A percentile compares a stretch with the other conserved stretches of the same genome.
These are phyloP conservation scores for Pseudomyrmex flavicornis DNA, from an alignment of 1,140 invertebrate species.

Conservation along the genomic window DNA sequence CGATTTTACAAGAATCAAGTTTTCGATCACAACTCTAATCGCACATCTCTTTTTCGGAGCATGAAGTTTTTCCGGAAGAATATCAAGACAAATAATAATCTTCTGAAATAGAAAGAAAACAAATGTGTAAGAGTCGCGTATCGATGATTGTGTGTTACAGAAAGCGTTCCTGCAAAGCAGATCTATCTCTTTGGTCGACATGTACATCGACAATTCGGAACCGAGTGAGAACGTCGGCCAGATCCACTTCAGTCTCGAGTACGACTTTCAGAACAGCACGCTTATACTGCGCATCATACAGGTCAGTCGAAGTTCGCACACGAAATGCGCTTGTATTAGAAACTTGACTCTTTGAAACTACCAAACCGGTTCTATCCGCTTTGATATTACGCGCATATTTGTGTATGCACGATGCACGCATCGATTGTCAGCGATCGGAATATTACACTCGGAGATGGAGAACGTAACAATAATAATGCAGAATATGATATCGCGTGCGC, in stretches of 20 bases:
- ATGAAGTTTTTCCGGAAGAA: neutral
- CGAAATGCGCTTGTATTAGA: neutral
- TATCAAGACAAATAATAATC: neutral
- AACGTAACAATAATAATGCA: neutral
- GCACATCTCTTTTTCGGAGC: neutral
- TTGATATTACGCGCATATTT: neutral
- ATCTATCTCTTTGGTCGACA: constrained; percentile 96
- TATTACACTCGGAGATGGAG: neutral
- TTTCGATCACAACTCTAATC: neutral
- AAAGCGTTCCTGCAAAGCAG: constrained; percentile 93
- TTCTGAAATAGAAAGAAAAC: constrained; percentile 8
- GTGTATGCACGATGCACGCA: neutral
- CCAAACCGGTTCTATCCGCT: neutral
- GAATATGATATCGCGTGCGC: too few relatives aligned
- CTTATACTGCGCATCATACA: constrained; percentile 96
- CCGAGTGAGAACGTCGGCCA: constrained; percentile 96
- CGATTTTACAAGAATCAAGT: constrained; percentile 34
- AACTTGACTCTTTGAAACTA: constrained; percentile 33
- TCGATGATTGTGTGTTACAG: constrained; percentile 71
- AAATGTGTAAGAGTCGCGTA: neutral
- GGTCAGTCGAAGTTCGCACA: constrained; percentile 85
- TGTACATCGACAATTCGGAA: constrained; percentile 97
- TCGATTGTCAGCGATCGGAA: constrained; percentile 24
- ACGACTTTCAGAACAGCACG: constrained; percentile 97
- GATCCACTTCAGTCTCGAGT: constrained; percentile 97